Percentiles rank a stretch among this genome's conserved stretches.
These are phyloP conservation scores for Scleropages formosus DNA, from an alignment of 2,797 vertebrate genomes.

Conservation along the genomic window DNA sequence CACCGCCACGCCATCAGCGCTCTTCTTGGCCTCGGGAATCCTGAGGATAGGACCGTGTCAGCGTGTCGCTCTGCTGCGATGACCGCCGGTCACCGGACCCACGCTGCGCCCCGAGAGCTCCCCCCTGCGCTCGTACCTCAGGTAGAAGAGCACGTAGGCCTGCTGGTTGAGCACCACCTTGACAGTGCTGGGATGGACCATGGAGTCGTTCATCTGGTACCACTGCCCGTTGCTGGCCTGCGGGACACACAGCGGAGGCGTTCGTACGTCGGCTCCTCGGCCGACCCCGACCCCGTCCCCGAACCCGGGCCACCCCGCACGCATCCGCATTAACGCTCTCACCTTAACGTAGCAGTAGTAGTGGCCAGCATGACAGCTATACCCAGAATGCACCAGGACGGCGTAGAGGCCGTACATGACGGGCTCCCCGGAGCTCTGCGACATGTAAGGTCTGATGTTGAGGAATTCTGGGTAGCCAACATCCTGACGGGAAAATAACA, in stretches of 20 bases:
- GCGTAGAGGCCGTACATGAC: constrained; percentile 88
- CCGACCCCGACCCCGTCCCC: neutral
- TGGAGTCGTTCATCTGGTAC: constrained; percentile 96
- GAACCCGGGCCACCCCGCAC: neutral
- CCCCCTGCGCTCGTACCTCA: constrained; percentile 68
- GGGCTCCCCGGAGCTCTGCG: constrained; percentile 81
- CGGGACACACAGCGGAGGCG: neutral
- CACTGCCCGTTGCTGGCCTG: constrained; percentile 94
- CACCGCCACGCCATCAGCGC: constrained; percentile 61
- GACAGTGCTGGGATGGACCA: constrained; percentile 90
- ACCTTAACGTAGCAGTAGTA: constrained; percentile 97
- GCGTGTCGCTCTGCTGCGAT: no score
- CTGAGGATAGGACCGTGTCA: constrained; percentile 52
- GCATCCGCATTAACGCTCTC: constrained; percentile 29
- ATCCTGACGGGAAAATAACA: constrained; percentile 64
- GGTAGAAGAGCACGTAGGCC: constrained; percentile 93
- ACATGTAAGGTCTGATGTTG: constrained; percentile 94
- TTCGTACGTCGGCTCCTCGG: neutral
- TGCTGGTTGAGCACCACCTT: constrained; percentile 97
- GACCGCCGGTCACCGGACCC: no score
- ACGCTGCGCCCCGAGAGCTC: no score
- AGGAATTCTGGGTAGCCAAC: constrained; percentile 90
- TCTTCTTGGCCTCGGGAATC: constrained; percentile 79
- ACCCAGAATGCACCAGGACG: constrained; percentile 91
- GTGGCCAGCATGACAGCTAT: constrained; percentile 91